A percentile compares a stretch with the other conserved stretches of the same genome.
These are phyloP conservation scores for Microctenopoma lineatum DNA, from an alignment of 2,797 vertebrate species.

Conservation along the genomic window DNA sequence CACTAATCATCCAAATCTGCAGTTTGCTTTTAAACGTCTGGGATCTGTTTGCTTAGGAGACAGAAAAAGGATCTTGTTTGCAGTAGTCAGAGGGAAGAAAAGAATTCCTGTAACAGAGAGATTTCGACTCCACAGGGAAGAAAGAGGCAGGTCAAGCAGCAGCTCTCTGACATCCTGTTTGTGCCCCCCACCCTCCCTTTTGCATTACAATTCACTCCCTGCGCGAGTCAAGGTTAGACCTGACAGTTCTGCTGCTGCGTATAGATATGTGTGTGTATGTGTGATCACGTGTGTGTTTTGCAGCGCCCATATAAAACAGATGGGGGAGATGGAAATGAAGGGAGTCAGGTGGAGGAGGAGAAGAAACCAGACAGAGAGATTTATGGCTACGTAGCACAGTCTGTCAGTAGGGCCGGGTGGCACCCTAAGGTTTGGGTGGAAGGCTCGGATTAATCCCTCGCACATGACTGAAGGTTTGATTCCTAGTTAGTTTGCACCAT, in stretches of 20 bases:
- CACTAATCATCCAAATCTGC: constrained; percentile 18
- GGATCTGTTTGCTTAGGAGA: constrained; percentile 6
- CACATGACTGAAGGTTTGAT: constrained; percentile 53
- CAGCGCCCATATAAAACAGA: constrained; percentile 55
- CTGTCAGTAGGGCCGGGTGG: constrained; percentile 18
- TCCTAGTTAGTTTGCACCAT: constrained; percentile 51
- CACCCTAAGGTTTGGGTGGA: constrained; percentile 25
- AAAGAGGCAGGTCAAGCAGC: constrained; percentile 58
- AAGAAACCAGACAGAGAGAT: constrained; percentile 35
- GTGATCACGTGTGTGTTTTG: constrained; percentile 27
- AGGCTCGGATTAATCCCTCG: constrained; percentile 43
- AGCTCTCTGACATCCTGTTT: constrained; percentile 71
- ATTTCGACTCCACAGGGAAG: constrained; percentile 50
- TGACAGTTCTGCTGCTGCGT: constrained; percentile 66
- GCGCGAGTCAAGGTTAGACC: constrained; percentile 71
- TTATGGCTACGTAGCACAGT: constrained; percentile 29
- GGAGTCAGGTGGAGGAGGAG: constrained; percentile 39
- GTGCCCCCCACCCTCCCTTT: constrained; percentile 46
- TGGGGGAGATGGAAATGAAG: constrained; percentile 48
- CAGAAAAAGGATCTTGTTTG: constrained; percentile 12
- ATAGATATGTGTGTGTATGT: constrained; percentile 21
- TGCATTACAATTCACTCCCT: constrained; percentile 69
- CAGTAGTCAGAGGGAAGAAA: constrained; percentile 11
- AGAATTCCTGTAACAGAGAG: constrained; percentile 40
- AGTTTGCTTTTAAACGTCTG: constrained; percentile 25